Conservation (phyloP, 2,113 vertebrate genomes). For the Martes martes region DNA sequence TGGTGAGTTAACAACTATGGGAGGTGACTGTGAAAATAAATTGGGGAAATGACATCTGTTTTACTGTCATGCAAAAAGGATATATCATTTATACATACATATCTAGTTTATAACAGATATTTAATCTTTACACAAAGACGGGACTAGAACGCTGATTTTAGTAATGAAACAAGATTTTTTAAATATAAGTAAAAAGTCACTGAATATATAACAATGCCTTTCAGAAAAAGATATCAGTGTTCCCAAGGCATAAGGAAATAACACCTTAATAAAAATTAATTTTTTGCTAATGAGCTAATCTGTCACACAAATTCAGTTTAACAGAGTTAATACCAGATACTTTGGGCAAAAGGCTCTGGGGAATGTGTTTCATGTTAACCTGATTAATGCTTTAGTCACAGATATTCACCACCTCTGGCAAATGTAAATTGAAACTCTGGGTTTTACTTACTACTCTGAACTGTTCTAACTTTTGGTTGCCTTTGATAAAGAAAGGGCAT, state of each 20-base stretch:
- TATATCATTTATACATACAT: neutral
- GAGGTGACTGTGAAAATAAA: neutral
- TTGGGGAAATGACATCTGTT: neutral
- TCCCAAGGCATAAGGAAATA: neutral
- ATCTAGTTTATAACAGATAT: neutral
- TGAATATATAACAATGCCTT: neutral
- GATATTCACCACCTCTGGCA: slow-evolving; percentile 3
- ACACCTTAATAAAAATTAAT: neutral
- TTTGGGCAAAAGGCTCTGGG: neutral
- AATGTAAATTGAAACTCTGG: neutral
- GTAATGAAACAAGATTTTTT: neutral
- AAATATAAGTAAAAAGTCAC: neutral
- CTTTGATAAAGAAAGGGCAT: slow-evolving; percentile 98
- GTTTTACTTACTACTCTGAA: slow-evolving; percentile 95
- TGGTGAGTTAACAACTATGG: neutral
- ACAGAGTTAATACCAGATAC: neutral
- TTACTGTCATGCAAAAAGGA: neutral
- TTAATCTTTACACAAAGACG: neutral
- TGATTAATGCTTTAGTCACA: neutral
- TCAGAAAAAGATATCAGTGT: neutral
- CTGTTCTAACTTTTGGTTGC: slow-evolving; percentile 98
- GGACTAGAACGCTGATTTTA: neutral
- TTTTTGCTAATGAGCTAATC: neutral
- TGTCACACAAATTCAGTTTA: neutral
- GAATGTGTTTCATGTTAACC: neutral